Evolutionary conservation across 2,797 vertebrate species (phyloP), one percentile per base, ranked within the genome.

Genomic region (Phrynocephalus guinanensis): DNA sequence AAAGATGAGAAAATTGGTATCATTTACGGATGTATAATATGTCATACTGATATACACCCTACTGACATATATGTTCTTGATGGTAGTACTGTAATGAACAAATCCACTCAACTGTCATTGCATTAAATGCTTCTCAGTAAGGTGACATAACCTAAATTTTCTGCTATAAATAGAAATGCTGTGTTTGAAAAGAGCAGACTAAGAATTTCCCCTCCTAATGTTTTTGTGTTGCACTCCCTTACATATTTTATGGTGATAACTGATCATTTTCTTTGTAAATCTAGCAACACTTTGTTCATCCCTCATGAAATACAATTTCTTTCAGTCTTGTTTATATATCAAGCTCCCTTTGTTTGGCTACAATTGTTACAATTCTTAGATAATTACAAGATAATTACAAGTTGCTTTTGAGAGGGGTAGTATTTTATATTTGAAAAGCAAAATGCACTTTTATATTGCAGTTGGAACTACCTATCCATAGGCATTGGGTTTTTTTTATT

Each of bases 371-470:
- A 88, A 89, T 94, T 95, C 95, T 79, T 87, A 92, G 78, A 93
- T 94, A 94, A 95, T 93, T 93, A 92, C 72, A 70, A 92, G 78
- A 93, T 94, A 94, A 95, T 93, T 93, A 92, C 72, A 70, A 86
- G 88, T 93, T 87, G 91, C 82, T 92, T 85, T 90, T 92, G 92
- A 94, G 83, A 86, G 86, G 90, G 26, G 48, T 85, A 93, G 85
- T 91, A 91, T 93, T 95, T 92, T 85, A 89, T 90, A 87, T 75
- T 71, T 71, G 11, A 75, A 85, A 91, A 88, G 91, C 87, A 92
- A 90, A 84, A 50, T 78, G 88, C 16, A 80, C 33, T 6, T 85
- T 87, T 48, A 89, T 66, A 28, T 76, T 88, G 63, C 87, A 72
- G 24, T 85, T 87, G 72, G 81, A 95, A 83, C 82, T 91, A 92